phyloP scores from a whole-genome alignment of 2,113 vertebrate species.

The Marmota flaviventris region DNA sequence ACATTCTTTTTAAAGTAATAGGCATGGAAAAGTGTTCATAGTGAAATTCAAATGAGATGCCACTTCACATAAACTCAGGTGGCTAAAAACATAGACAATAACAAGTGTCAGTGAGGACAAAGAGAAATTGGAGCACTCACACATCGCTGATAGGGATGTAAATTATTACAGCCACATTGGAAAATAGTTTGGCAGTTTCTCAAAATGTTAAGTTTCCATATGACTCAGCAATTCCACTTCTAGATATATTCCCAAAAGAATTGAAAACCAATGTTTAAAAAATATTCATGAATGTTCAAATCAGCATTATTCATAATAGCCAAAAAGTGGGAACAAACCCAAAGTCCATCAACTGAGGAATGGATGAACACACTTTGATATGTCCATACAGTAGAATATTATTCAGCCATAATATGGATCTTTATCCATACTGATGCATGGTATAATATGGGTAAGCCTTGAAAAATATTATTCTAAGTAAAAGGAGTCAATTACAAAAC shows the following conservation, averaged over 20 bases:
- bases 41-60: not conserved
- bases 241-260: not conserved
- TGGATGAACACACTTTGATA: not conserved
- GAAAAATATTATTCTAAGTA: not conserved
- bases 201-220: conserved; percentile 29
- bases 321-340: not conserved
- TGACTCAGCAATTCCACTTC: not conserved
- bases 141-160: not conserved
- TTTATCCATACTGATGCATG: not conserved
- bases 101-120: not conserved
- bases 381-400: not conserved
- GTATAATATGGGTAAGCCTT: not conserved
- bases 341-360: conserved; percentile 4
- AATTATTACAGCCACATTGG: not conserved
- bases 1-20: not conserved
- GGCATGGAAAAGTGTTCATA: not conserved
- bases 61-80: not conserved
- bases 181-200: conserved; percentile 42
- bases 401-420: conserved; percentile 10
- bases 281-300: conserved; percentile 9
- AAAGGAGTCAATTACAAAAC: not conserved
- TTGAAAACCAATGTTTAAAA: conserved; percentile 2
- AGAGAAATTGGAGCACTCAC: conserved; percentile 1
- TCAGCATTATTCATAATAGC: not conserved
- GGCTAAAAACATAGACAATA: conserved; percentile 16